A percentile compares a stretch with the other conserved stretches of the same genome.
Evolutionary conservation across 2,888 invertebrate species (phyloP).

Genomic region (Leptura quadrifasciata): DNA sequence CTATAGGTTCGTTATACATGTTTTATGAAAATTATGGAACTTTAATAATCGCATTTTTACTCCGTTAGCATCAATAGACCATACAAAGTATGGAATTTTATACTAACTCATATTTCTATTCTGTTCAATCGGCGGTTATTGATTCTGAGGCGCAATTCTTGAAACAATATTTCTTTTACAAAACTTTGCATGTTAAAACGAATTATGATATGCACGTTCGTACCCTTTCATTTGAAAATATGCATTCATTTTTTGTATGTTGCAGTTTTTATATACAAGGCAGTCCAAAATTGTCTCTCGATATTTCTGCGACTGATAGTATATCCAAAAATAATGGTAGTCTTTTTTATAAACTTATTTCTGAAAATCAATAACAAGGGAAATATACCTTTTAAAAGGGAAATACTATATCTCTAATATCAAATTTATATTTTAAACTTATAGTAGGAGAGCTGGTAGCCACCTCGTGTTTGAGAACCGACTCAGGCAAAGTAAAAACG

Average conservation of each 20-base stretch:
- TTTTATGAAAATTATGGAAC: slow-evolving; percentile 65
- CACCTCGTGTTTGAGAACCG: too few species aligned
- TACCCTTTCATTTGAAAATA: background rate
- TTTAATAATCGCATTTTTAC: slow-evolving; percentile 67
- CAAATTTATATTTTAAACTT: too few species aligned
- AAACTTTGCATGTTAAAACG: background rate
- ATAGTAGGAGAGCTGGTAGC: too few species aligned
- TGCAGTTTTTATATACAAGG: too few species aligned
- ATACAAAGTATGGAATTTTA: slow-evolving; percentile 19
- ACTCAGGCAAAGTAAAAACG: too few species aligned
- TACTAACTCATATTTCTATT: slow-evolving; percentile 25
- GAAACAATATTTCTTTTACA: slow-evolving; percentile 2
- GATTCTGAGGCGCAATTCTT: slow-evolving; percentile 4
- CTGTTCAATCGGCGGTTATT: background rate
- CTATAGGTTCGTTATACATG: slow-evolving; percentile 63
- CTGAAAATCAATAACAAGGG: too few species aligned
- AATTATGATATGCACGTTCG: background rate
- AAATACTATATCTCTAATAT: too few species aligned
- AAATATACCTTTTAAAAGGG: too few species aligned
- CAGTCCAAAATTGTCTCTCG: too few species aligned
- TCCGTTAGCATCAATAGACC: slow-evolving; percentile 43
- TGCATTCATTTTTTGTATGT: background rate
- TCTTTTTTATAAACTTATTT: too few species aligned
- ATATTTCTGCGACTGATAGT: too few species aligned
- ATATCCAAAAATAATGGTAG: too few species aligned